Conservation (phyloP, 1,140 invertebrate species). For the Drosophila suzukii region DNA sequence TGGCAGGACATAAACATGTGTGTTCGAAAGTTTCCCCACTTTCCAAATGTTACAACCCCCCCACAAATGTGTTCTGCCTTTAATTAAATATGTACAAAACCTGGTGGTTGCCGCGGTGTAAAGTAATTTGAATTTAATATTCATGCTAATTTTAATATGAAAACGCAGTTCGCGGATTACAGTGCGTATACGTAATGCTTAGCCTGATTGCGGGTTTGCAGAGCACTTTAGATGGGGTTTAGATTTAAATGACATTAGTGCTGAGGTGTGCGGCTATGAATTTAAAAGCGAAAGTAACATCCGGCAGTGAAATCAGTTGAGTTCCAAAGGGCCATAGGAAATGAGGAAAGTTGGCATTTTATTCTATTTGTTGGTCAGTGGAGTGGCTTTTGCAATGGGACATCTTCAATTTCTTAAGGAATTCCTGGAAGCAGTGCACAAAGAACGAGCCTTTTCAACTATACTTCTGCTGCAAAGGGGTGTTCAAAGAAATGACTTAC, state of each 20-base stretch:
- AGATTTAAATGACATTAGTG: constrained; percentile 33
- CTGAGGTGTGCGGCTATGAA: constrained; percentile 19
- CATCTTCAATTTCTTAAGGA: constrained; percentile 9
- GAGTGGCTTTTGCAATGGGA: not conserved
- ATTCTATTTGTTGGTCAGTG: constrained; percentile 1
- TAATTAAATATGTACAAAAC: constrained; percentile 60
- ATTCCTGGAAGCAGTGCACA: constrained; percentile 29
- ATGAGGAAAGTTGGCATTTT: constrained; percentile 14
- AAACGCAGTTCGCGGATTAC: constrained; percentile 27
- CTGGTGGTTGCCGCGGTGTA: constrained; percentile 1
- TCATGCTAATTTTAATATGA: constrained; percentile 63
- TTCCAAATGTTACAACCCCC: no score
- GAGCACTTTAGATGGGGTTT: constrained; percentile 35
- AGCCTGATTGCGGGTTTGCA: constrained; percentile 17
- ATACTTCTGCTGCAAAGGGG: constrained; percentile 44
- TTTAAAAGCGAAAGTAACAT: constrained; percentile 2
- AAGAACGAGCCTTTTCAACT: constrained; percentile 18
- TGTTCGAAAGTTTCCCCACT: constrained; percentile 22
- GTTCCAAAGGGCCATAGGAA: not conserved
- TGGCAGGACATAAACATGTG: constrained; percentile 52
- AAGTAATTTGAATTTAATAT: constrained; percentile 63
- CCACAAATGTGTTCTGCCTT: constrained; percentile 30
- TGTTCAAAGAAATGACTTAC: not conserved
- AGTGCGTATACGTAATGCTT: constrained; percentile 60
- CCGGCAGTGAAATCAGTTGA: constrained; percentile 5